phyloP scores from a whole-genome alignment of 2,888 invertebrate genomes.

The Spisula solida region DNA sequence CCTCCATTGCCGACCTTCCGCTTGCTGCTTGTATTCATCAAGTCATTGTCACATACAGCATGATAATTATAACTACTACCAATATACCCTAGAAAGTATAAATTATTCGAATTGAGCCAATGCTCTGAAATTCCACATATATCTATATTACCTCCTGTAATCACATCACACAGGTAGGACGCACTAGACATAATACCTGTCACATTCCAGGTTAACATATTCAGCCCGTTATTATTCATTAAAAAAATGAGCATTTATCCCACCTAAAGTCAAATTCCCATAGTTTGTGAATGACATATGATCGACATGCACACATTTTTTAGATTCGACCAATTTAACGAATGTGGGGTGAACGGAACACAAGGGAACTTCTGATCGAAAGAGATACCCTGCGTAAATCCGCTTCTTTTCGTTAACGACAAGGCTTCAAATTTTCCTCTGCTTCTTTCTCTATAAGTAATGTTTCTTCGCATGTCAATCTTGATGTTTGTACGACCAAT shows the following conservation, averaged over 20 bases:
- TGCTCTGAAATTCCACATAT: slow-evolving; percentile 43
- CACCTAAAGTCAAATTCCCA: neutral
- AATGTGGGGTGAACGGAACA: no score
- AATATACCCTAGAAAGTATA: slow-evolving; percentile 34
- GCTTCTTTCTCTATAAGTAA: no score
- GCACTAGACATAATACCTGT: slow-evolving; percentile 51
- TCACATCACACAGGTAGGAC: slow-evolving; percentile 28
- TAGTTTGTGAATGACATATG: no score
- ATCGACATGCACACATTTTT: no score
- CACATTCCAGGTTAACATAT: slow-evolving; percentile 40
- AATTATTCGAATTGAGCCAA: slow-evolving; percentile 30
- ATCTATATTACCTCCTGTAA: neutral
- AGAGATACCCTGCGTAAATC: no score
- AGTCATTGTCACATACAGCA: slow-evolving; percentile 17
- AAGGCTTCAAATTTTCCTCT: no score
- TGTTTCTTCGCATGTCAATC: no score
- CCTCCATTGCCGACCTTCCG: slow-evolving; percentile 23
- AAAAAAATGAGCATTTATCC: neutral
- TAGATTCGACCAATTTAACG: no score
- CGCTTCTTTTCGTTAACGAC: no score
- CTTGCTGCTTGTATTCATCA: neutral
- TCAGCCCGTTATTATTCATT: neutral
- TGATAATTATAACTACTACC: slow-evolving; percentile 30
- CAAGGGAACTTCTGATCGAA: no score
- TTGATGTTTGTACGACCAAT: no score